phyloP scores from a whole-genome alignment of 2,797 vertebrate species.

The Brotula barbata region DNA sequence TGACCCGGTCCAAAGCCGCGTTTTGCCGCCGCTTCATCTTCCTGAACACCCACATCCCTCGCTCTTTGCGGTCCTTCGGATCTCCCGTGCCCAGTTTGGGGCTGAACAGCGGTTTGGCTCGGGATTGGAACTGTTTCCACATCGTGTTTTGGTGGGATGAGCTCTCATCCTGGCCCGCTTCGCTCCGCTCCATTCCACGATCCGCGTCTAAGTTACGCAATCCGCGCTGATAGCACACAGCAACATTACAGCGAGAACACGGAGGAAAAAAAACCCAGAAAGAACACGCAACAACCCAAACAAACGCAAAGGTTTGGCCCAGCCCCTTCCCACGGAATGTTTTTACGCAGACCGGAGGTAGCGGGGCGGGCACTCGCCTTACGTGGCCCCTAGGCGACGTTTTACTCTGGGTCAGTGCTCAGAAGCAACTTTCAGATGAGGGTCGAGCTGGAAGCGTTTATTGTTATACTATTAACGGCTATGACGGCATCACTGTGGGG shows the following conservation, averaged over 20 bases:
- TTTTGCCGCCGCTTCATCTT: conserved; percentile 72
- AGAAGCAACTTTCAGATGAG: too few species aligned
- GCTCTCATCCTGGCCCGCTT: conserved; percentile 30
- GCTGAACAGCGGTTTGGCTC: conserved; percentile 77
- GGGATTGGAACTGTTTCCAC: conserved; percentile 85
- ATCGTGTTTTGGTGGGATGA: conserved; percentile 79
- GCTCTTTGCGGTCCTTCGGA: conserved; percentile 69
- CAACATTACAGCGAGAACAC: background rate
- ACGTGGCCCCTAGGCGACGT: too few species aligned
- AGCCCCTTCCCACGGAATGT: too few species aligned
- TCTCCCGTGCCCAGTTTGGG: conserved; percentile 73
- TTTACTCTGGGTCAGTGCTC: too few species aligned
- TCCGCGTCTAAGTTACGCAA: background rate
- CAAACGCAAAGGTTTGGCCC: background rate
- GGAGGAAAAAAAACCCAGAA: too few species aligned
- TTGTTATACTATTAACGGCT: too few species aligned
- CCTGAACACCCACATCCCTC: conserved; percentile 79
- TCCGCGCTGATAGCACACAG: background rate
- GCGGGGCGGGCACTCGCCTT: too few species aligned
- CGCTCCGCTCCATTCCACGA: conserved; percentile 54
- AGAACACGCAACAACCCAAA: background rate
- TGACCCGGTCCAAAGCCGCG: conserved; percentile 81
- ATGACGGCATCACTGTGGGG: too few species aligned
- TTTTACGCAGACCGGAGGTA: too few species aligned
- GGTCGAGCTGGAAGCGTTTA: too few species aligned